Evolutionary conservation across 1,140 invertebrate species (phyloP), one percentile per base, ranked within the genome.

Genomic region (Caenorhabditis remanei): DNA sequence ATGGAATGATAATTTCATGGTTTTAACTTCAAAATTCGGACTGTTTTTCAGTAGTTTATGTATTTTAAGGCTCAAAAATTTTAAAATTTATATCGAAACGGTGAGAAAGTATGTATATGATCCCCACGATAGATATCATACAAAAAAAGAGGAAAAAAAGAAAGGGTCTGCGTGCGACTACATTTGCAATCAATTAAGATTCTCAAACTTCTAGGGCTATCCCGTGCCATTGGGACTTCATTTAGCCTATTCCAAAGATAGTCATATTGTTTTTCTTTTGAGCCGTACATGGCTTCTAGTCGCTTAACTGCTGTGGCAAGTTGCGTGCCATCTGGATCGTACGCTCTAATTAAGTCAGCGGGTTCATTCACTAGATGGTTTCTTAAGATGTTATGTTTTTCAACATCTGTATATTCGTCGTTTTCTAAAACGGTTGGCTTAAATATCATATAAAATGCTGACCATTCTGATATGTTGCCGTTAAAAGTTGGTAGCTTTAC

Each of bases 401-500:
- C n/a, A n/a, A 58, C 55, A 14, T 58, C n/a, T 14, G 14, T n/a
- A 11, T 58, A 58, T 6, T 19, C 19, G 3, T 58, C 55, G 11
- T 58, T 58, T 58, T 58, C 19, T 58, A 58, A 16, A 0, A 58
- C 55, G 19, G 55, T 19, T 14, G 55, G 55, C 4, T 58, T 19
- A 11, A 58, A 58, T 1, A 58, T 58, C 55, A 58, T 58, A 58
- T 19, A 58, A 4, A 58, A 58, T n/a, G 55, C 55, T 6, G 55
- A 58, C 55, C 55, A 58, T 58, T 58, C 55, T 58, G 11, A 0
- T 14, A 58, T 58, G 4, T 58, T 58, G 1, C 55, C 55, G 19
- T 58, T n/a, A n/a, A 58, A 58, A n/a, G n/a, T n/a, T 19, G 55
- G 55, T 58, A 58, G n/a, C 11, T 58, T 58, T n/a, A 58, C 55